Conservation (phyloP, 2,113 vertebrate genomes). For the Gracilinanus agilis region DNA sequence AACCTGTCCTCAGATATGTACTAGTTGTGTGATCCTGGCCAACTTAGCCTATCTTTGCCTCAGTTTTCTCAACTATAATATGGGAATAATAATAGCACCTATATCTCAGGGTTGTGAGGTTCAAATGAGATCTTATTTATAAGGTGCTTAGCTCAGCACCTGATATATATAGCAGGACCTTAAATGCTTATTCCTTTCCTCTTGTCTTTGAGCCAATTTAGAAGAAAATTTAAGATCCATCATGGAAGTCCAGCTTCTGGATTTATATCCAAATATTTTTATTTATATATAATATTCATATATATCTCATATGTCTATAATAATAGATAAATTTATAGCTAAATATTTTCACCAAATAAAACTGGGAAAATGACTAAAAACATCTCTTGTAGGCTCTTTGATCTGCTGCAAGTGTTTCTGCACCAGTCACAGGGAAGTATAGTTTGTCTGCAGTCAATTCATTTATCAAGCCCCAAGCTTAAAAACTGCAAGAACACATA, state of each 20-base stretch:
- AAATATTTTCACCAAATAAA: conserved; percentile 7
- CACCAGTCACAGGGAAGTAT: background rate
- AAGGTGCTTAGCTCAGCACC: background rate
- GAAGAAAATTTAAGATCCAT: background rate
- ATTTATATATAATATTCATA: too few species aligned
- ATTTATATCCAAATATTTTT: conserved; percentile 2
- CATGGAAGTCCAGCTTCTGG: background rate
- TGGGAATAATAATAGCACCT: background rate
- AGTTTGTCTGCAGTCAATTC: background rate
- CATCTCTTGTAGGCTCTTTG: background rate
- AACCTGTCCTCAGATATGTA: background rate
- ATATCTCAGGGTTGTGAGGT: background rate
- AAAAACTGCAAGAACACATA: conserved; percentile 14
- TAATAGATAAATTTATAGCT: background rate
- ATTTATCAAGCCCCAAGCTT: background rate
- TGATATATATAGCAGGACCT: background rate
- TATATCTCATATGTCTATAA: too few species aligned
- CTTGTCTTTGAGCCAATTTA: background rate
- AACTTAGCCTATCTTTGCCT: background rate
- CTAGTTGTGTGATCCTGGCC: background rate
- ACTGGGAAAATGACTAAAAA: conserved; percentile 22
- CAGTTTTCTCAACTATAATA: background rate
- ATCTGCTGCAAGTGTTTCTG: background rate
- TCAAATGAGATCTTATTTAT: background rate
- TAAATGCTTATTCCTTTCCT: background rate